These are phyloP conservation scores for Sinopyrophorus schimmeli DNA, from an alignment of 2,888 invertebrate genomes.

Conservation along the genomic window DNA sequence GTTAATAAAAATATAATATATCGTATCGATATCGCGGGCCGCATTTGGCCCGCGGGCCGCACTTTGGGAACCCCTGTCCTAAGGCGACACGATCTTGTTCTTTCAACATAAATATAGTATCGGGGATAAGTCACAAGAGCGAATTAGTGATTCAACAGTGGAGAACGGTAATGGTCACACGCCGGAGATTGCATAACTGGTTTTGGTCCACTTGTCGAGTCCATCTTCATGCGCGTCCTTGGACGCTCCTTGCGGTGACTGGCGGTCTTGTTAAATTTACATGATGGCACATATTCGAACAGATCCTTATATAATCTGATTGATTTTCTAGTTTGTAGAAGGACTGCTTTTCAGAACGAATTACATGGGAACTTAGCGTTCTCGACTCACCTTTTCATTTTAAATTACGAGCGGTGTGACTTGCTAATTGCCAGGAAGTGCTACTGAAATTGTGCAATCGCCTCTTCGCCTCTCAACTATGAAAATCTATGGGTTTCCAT, in stretches of 20 bases:
- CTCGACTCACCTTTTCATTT: constrained; percentile 9
- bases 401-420: background rate
- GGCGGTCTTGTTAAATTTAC: constrained; percentile 20
- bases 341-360: constrained; percentile 7
- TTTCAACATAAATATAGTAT: too few relatives aligned
- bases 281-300: constrained; percentile 23
- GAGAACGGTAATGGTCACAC: constrained; percentile 20
- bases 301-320: constrained; percentile 17
- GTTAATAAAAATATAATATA: constrained; percentile 4
- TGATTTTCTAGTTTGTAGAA: constrained; percentile 17
- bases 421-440: constrained; percentile 13
- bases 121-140: constrained; percentile 22
- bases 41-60: too few relatives aligned
- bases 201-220: constrained; percentile 30
- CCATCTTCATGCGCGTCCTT: constrained; percentile 29
- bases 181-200: constrained; percentile 26
- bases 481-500: too few relatives aligned
- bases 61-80: too few relatives aligned
- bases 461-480: too few relatives aligned
- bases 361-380: constrained; percentile 12
- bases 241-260: constrained; percentile 24
- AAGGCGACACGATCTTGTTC: too few relatives aligned
- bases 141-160: constrained; percentile 16
- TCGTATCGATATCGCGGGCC: too few relatives aligned
- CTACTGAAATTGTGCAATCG: constrained; percentile 3